Conservation (phyloP, 2,888 invertebrate genomes). For the Nephrotoma appendiculata region DNA sequence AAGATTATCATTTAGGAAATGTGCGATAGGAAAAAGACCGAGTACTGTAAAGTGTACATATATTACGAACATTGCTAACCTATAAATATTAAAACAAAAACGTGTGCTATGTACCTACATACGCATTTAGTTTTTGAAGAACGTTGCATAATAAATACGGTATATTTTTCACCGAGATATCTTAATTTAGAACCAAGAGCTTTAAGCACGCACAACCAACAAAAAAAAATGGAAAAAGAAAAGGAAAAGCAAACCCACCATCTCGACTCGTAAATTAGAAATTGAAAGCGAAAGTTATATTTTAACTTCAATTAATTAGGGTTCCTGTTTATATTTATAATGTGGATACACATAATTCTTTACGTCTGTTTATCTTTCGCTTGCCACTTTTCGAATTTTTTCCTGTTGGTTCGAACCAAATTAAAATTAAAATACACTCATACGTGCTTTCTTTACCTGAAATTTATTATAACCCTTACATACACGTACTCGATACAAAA, state of each 20-base stretch:
- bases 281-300: not conserved
- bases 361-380: not conserved
- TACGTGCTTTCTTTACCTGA: not conserved
- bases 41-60: not conserved
- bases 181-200: not conserved
- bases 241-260: not conserved
- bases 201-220: not conserved
- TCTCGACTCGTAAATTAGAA: not conserved
- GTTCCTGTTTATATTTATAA: not conserved
- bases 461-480: not conserved
- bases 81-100: not conserved
- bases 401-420: not conserved
- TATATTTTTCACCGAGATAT: not conserved
- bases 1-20: not conserved
- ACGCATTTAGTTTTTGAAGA: not conserved
- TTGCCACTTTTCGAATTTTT: not conserved
- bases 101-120: not conserved
- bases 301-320: not conserved
- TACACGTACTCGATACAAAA: not conserved
- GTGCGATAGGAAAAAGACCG: not conserved
- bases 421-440: not conserved
- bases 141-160: not conserved
- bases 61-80: not conserved
- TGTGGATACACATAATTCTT: not conserved
- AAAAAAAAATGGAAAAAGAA: not conserved